Percentiles rank a stretch among this genome's conserved stretches.
Conservation (phyloP, 53 echinoderm and acorn worm species). For the Holothuria leucospilota region DNA sequence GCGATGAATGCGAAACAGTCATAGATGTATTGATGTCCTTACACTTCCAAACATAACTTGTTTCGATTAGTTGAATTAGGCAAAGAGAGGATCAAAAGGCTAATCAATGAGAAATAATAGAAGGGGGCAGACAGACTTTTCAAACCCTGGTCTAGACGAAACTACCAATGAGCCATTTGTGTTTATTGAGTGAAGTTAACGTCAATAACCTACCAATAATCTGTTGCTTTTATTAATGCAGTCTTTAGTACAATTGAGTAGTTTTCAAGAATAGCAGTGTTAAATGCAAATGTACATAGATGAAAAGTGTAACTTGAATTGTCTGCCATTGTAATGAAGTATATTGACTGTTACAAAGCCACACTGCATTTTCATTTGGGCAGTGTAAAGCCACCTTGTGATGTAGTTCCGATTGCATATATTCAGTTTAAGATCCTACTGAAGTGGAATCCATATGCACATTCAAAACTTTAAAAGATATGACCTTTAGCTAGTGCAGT, state of each 20-base stretch:
- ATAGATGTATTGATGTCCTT: slow-evolving; percentile 18
- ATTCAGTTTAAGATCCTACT: too few relatives aligned
- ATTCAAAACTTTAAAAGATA: too few relatives aligned
- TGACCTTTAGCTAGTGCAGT: too few relatives aligned
- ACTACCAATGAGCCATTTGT: not conserved
- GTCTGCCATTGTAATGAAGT: too few relatives aligned
- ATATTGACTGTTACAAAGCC: too few relatives aligned
- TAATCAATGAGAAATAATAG: slow-evolving; percentile 16
- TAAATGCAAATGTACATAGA: too few relatives aligned
- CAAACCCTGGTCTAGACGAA: not conserved
- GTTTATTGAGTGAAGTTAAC: slow-evolving; percentile 20
- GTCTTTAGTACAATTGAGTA: slow-evolving; percentile 6
- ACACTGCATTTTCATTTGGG: too few relatives aligned
- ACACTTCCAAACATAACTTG: slow-evolving; percentile 8
- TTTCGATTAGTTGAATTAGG: slow-evolving; percentile 27
- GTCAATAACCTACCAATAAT: slow-evolving; percentile 31
- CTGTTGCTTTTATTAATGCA: slow-evolving; percentile 34
- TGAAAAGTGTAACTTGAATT: too few relatives aligned
- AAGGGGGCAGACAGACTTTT: not conserved
- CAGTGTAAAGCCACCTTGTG: too few relatives aligned
- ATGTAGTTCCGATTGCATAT: too few relatives aligned
- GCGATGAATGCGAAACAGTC: not conserved
- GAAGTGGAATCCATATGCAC: too few relatives aligned
- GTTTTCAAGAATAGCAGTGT: too few relatives aligned
- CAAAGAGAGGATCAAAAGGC: slow-evolving; percentile 2